Conservation (phyloP, 1,140 invertebrate species). For the Tetragnatha versicolor region DNA sequence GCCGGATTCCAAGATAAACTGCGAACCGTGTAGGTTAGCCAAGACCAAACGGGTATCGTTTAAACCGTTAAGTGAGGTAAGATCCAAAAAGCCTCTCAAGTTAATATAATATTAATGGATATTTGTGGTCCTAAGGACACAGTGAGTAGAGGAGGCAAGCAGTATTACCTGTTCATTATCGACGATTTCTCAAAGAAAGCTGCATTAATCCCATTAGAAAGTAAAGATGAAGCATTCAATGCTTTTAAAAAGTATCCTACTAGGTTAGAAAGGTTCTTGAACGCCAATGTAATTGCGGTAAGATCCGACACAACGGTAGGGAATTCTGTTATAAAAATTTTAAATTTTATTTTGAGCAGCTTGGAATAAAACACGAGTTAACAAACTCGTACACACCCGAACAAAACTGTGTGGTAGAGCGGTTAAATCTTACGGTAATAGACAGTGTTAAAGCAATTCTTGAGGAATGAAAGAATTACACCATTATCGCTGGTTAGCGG, state of each 20-base stretch:
- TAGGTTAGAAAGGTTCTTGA: not conserved
- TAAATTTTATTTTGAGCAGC: not conserved
- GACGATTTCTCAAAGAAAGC: not conserved
- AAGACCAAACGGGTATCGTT: not conserved
- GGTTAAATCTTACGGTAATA: not conserved
- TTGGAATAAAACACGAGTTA: not conserved
- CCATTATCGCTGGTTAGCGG: no score
- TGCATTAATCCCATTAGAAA: not conserved
- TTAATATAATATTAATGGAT: not conserved
- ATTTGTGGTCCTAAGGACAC: not conserved
- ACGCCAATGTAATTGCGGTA: not conserved
- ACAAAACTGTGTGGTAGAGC: not conserved
- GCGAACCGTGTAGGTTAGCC: not conserved
- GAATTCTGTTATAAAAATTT: not conserved
- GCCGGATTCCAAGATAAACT: not conserved
- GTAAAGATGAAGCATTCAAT: not conserved
- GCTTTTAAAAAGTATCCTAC: not conserved
- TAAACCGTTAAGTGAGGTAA: not conserved
- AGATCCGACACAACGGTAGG: not conserved
- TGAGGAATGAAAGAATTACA: no score
- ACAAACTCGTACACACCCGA: not conserved
- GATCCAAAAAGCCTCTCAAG: not conserved
- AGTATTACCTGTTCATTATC: not conserved
- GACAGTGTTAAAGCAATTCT: no score
- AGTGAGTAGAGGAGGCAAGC: not conserved